Percentiles rank a stretch among this genome's conserved stretches.
phyloP scores from a whole-genome alignment of 2,113 vertebrate species.

The Taurulus bubalis region DNA sequence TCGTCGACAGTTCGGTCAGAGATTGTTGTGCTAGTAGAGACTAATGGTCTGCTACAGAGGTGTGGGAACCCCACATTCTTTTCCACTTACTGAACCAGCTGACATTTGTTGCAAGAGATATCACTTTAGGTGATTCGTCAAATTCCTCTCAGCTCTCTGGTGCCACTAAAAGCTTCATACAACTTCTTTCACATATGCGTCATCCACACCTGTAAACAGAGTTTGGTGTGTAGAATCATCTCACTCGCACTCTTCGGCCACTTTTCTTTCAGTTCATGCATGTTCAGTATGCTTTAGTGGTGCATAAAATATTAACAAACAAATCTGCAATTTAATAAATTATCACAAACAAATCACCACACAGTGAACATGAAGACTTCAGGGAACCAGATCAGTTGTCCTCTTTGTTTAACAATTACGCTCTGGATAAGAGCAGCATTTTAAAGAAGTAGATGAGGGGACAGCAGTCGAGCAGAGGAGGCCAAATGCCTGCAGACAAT shows the following conservation, averaged over 20 bases:
- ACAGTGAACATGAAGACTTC: not conserved
- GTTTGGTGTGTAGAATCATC: not conserved
- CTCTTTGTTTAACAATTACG: conserved; percentile 9
- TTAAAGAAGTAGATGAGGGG: not conserved
- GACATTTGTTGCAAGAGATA: not conserved
- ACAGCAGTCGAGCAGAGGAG: not conserved
- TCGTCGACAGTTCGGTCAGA: not conserved
- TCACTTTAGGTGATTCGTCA: not conserved
- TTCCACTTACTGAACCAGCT: not conserved
- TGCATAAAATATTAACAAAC: not conserved
- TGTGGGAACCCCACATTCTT: not conserved
- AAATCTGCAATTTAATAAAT: not conserved
- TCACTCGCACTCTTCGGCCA: no score
- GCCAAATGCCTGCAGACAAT: not conserved
- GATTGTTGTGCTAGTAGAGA: not conserved
- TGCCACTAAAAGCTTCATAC: no score
- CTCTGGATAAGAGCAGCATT: conserved; percentile 12
- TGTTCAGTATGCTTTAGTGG: not conserved
- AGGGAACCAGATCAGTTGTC: no score
- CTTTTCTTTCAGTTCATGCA: not conserved
- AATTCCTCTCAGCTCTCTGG: not conserved
- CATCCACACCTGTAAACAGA: not conserved
- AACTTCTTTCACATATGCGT: not conserved
- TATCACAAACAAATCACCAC: not conserved
- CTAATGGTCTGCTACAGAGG: not conserved